Percentiles rank a stretch among this genome's conserved stretches.
These are phyloP conservation scores for Lathamus discolor DNA, from an alignment of 2,113 vertebrate genomes.

Conservation along the genomic window DNA sequence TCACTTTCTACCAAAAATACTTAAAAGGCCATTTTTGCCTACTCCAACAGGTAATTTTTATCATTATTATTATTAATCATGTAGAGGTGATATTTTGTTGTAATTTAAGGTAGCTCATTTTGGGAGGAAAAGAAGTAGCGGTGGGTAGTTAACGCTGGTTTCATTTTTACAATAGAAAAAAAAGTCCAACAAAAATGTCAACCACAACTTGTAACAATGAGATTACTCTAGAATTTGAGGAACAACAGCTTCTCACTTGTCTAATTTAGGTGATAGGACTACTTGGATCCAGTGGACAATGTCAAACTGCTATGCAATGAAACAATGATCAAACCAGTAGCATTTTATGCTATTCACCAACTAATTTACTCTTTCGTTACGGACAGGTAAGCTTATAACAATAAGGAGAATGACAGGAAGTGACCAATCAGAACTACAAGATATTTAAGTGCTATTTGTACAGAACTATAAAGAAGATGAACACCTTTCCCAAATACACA, in stretches of 20 bases:
- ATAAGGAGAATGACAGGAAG: neutral
- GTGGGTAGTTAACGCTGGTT: neutral
- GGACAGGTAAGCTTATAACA: neutral
- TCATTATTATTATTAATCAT: neutral
- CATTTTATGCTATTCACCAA: neutral
- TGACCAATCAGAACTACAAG: neutral
- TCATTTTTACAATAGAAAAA: neutral
- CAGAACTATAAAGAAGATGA: neutral
- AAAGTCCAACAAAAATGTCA: neutral
- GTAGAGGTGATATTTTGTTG: neutral
- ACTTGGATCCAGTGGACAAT: neutral
- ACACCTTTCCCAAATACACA: neutral
- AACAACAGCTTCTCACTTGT: neutral
- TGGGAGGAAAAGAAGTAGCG: neutral
- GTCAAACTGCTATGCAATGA: neutral
- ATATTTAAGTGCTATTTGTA: neutral
- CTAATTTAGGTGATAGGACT: neutral
- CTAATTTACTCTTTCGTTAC: neutral
- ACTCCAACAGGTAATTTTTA: neutral
- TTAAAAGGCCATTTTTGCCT: neutral
- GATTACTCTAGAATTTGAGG: neutral
- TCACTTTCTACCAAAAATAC: neutral
- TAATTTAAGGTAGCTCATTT: neutral
- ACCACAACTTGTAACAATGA: neutral
- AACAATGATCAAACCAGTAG: neutral